Evolutionary conservation across 2,888 invertebrate genomes (phyloP).

Genomic region (Antheraea assamensis): DNA sequence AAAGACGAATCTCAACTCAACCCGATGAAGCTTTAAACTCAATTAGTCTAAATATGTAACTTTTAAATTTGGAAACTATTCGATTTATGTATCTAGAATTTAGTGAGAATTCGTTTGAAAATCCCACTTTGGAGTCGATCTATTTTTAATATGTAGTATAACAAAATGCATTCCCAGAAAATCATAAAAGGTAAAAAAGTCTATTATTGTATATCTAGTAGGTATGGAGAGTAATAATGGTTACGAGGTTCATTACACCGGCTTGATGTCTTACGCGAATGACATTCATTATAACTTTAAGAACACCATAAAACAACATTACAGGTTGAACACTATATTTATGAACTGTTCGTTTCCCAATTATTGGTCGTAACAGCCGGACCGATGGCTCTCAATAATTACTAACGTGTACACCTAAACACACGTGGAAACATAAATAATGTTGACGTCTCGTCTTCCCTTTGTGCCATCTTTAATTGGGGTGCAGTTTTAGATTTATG

Average conservation of each 20-base stretch:
- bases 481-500: not conserved
- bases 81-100: not conserved
- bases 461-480: conserved; percentile 27
- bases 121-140: too few relatives aligned
- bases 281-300: conserved; percentile 74
- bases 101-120: not conserved
- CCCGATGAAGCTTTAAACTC: not conserved
- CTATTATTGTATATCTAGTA: not conserved
- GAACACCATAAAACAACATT: conserved; percentile 72
- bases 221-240: conserved; percentile 6
- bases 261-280: conserved; percentile 51
- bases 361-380: conserved; percentile 72
- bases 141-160: not conserved
- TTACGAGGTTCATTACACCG: conserved; percentile 5
- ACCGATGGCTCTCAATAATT: conserved; percentile 76
- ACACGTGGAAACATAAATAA: conserved; percentile 42
- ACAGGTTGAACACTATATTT: conserved; percentile 66
- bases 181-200: not conserved
- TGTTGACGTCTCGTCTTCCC: conserved; percentile 41
- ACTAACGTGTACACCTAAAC: conserved; percentile 47
- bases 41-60: not conserved
- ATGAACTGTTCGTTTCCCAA: conserved; percentile 68
- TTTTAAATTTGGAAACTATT: not conserved
- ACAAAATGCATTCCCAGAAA: not conserved
- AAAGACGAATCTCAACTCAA: not conserved